Evolutionary conservation across 2,113 vertebrate species (phyloP).

Genomic region (Ahaetulla prasina): DNA sequence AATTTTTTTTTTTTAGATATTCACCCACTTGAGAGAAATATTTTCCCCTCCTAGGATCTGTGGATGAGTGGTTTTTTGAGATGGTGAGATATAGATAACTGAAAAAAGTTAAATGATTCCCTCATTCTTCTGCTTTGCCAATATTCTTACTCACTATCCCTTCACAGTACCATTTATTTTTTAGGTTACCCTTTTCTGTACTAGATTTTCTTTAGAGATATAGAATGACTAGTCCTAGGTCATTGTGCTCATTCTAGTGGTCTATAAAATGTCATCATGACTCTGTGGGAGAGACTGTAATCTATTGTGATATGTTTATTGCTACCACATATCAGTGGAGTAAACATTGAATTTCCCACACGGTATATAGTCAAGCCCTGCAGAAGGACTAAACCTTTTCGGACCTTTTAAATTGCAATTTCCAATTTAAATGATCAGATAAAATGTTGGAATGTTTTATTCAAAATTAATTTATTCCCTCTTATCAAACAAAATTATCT

Average conservation of each 20-base stretch:
- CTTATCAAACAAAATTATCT: neutral
- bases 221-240: neutral
- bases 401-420: neutral
- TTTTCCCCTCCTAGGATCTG: neutral
- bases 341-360: neutral
- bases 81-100: constrained; percentile 6
- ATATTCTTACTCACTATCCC: neutral
- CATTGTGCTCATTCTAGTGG: constrained; percentile 10
- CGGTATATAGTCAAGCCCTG: neutral
- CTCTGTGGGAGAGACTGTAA: neutral
- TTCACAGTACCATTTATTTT: neutral
- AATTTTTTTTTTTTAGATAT: neutral
- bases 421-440: neutral
- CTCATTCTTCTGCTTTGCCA: neutral
- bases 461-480: neutral
- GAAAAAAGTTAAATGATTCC: neutral
- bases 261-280: constrained; percentile 8
- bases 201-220: neutral
- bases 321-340: neutral
- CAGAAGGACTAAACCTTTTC: neutral
- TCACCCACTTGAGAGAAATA: neutral
- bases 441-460: neutral
- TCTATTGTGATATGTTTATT: neutral
- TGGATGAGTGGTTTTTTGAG: neutral
- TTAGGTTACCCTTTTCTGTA: neutral